A percentile compares a stretch with the other conserved stretches of the same genome.
phyloP scores from a whole-genome alignment of 2,113 vertebrate genomes.

The Trogon surrucura region DNA sequence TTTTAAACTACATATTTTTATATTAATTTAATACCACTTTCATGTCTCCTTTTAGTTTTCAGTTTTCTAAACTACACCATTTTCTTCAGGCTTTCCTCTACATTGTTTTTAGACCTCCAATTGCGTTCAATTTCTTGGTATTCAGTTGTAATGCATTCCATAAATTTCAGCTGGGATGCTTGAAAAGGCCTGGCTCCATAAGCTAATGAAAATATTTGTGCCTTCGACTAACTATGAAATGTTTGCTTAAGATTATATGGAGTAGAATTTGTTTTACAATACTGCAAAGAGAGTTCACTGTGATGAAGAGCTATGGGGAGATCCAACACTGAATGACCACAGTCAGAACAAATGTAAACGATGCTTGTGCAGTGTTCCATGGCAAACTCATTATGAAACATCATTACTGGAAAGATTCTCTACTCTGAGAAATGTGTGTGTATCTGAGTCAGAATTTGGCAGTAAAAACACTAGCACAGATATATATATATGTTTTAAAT shows the following conservation, averaged over 20 bases:
- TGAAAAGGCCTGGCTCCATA: neutral
- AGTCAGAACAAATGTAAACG: neutral
- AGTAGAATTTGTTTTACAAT: neutral
- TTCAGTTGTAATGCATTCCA: neutral
- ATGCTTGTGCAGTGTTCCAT: neutral
- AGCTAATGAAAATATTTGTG: neutral
- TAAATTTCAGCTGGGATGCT: neutral
- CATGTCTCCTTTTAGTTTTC: neutral
- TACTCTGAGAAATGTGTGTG: neutral
- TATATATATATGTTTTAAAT: neutral
- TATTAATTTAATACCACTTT: neutral
- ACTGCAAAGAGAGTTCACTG: neutral
- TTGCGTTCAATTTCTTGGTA: neutral
- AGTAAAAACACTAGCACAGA: neutral
- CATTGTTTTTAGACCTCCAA: neutral
- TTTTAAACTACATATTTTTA: neutral
- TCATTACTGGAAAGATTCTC: neutral
- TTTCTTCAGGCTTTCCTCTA: neutral
- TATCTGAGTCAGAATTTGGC: slow-evolving; percentile 1
- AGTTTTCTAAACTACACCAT: neutral
- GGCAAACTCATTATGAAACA: slow-evolving; percentile 11
- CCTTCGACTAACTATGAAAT: neutral
- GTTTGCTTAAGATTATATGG: neutral
- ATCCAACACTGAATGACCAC: neutral
- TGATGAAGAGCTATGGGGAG: neutral